Evolutionary conservation across 2,797 vertebrate genomes (phyloP), one percentile per base, ranked within the genome.

Genomic region (Fistularia tabacaria): DNA sequence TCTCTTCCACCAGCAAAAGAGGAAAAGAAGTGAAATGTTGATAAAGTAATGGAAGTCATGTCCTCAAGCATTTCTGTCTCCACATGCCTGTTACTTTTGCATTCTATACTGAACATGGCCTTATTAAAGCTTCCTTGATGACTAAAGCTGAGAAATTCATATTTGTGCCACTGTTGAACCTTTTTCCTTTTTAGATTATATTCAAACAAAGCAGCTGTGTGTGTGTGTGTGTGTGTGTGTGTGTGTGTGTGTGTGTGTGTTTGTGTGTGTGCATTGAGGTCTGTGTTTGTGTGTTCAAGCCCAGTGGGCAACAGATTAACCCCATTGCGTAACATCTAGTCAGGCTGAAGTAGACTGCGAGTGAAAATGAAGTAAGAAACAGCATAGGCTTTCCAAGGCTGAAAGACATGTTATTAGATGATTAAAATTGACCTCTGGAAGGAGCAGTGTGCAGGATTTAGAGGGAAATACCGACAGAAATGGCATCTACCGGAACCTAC

Each of bases 261-360:
- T 39, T 46, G 43, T n/a, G 11, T 44, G 43, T 44, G 69, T 3
- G 39, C 59, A 41, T 8, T 25, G 25, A 25, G 25, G 38, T 54
- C 64, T 57, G 36, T 13, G n/a, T 40, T 37, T 40, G 69, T 3
- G 46, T 46, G 42, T 54, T 69, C 7, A 10, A 40, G 46, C 59
- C 10, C 53, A 57, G 36, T 25, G 41, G 0, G 66, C 56, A 47
- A 37, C 59, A 59, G 51, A 78, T 67, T 72, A 75, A 68, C 64
- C 54, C 52, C 55, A 67, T 82, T 83, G 66, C 65, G 51, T 74
- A 76, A 86, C 68, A 54, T 74, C 74, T 61, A 58, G 66, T 65
- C 56, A 54, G 52, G 55, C 45, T 73, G 25, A 25, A 25, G 25
- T 25, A 3, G 25, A 25, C 25, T 5, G 25, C 49, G 48, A 74